Conservation (phyloP, 2,888 invertebrate species). For the Lamellibrachia columna region DNA sequence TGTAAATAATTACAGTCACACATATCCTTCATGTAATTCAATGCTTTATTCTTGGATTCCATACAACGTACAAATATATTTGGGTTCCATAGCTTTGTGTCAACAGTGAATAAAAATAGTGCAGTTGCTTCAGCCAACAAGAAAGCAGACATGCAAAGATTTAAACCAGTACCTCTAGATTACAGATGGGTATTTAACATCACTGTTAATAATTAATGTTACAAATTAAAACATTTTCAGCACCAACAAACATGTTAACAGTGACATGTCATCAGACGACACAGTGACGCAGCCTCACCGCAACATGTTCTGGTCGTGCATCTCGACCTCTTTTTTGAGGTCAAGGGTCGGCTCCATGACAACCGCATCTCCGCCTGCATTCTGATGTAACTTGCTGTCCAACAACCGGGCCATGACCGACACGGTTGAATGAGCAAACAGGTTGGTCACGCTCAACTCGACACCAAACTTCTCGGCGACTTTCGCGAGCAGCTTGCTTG, state of each 20-base stretch:
- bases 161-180: too few species aligned
- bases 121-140: too few species aligned
- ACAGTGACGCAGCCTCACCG: background rate
- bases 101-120: too few species aligned
- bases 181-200: too few species aligned
- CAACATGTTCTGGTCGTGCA: conserved; percentile 53
- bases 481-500: conserved; percentile 60
- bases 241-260: background rate
- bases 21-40: too few species aligned
- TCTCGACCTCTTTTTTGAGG: conserved; percentile 60
- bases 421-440: conserved; percentile 64
- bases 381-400: conserved; percentile 42
- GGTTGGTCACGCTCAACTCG: conserved; percentile 60
- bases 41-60: too few species aligned
- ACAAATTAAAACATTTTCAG: background rate
- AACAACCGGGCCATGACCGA: conserved; percentile 58
- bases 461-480: conserved; percentile 54
- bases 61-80: too few species aligned
- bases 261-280: background rate
- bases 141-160: too few species aligned
- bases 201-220: too few species aligned
- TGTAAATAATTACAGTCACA: too few species aligned
- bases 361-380: conserved; percentile 25
- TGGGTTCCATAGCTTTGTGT: too few species aligned
- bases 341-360: conserved; percentile 48